A percentile compares a stretch with the other conserved stretches of the same genome.
phyloP scores from a whole-genome alignment of 2,797 vertebrate genomes.

The Semotilus atromaculatus region DNA sequence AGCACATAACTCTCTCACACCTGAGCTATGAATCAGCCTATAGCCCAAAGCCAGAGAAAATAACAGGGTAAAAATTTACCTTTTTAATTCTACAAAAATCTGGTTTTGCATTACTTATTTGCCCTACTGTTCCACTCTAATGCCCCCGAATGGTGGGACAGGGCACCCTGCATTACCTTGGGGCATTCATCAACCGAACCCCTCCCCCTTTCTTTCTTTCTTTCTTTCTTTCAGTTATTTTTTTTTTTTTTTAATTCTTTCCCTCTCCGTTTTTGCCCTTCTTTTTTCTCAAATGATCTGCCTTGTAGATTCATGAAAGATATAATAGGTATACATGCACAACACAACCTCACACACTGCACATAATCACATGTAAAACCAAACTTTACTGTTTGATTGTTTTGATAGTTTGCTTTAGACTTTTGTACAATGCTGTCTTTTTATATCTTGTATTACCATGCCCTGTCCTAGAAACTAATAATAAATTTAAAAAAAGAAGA shows the following conservation, averaged over 20 bases:
- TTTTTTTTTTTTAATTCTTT: no score
- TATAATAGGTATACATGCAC: not conserved
- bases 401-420: not conserved
- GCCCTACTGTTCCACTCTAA: not conserved
- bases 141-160: no score
- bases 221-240: no score
- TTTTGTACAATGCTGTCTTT: not conserved
- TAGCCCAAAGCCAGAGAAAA: slow-evolving; percentile 3
- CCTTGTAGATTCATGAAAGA: not conserved
- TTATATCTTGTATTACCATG: not conserved
- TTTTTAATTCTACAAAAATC: slow-evolving; percentile 15
- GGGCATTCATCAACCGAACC: no score
- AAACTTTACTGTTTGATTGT: not conserved
- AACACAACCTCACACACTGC: not conserved
- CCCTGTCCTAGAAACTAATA: not conserved
- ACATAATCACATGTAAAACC: not conserved
- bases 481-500: no score
- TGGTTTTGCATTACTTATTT: not conserved
- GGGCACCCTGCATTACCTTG: no score
- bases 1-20: not conserved
- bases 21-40: not conserved
- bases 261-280: no score
- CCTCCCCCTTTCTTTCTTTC: no score
- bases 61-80: not conserved
- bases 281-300: no score